These are phyloP conservation scores for Masnerella sp. DNA, from an alignment of 2,888 invertebrate genomes.

Conservation along the genomic window DNA sequence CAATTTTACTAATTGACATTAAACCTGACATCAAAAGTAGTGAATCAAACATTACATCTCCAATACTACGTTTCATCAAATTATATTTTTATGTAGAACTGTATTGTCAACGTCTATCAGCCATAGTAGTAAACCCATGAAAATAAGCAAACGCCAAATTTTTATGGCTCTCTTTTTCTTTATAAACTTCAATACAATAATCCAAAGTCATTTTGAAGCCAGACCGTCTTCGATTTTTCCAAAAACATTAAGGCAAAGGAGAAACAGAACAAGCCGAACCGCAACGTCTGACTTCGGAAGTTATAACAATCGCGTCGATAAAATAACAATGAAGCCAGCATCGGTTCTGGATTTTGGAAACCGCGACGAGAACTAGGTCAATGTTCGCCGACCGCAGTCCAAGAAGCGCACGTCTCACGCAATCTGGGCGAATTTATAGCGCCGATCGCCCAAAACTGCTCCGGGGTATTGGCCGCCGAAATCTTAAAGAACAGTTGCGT, in stretches of 20 bases:
- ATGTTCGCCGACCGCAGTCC: conserved; percentile 1
- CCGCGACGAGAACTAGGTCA: conserved; percentile 14
- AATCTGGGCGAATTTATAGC: conserved; percentile 16
- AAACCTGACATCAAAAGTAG: too few relatives aligned
- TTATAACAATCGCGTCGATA: conserved; percentile 10
- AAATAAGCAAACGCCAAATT: background rate
- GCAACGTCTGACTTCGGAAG: background rate
- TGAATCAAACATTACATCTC: too few relatives aligned
- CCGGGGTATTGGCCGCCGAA: conserved; percentile 7
- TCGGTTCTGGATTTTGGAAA: background rate
- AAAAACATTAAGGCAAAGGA: background rate
- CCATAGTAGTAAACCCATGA: too few relatives aligned
- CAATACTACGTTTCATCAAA: too few relatives aligned
- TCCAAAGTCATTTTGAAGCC: background rate
- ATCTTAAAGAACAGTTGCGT: conserved; percentile 29
- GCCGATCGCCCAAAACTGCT: conserved; percentile 2
- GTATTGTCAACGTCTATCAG: too few relatives aligned
- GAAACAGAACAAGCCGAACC: background rate
- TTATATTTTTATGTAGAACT: too few relatives aligned
- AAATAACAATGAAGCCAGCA: conserved; percentile 3
- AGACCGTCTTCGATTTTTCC: background rate
- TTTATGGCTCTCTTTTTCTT: too few relatives aligned
- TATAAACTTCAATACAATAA: too few relatives aligned
- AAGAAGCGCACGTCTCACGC: conserved; percentile 4
- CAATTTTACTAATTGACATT: too few relatives aligned